Base-by-base conservation (phyloP, 1,140 invertebrate species). In the Eriocheir sinensis region DNA sequence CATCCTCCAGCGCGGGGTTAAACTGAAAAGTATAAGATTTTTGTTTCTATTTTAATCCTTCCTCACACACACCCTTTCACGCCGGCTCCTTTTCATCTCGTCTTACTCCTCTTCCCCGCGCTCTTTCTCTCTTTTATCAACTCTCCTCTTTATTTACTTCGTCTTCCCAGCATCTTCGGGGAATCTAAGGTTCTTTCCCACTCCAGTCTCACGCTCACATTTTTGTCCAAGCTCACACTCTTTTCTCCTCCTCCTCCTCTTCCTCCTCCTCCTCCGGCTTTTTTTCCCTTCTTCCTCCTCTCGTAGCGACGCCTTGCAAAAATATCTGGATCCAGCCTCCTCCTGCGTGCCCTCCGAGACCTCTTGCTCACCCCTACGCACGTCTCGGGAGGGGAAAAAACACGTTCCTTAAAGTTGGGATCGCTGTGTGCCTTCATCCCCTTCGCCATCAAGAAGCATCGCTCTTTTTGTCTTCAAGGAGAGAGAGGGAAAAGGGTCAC, bases 51-150 rank as follows among this genome's bases (percentile, higher is more conserved):
- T 72, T n/a, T 72, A 72, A 72, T 72, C 60, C 60, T n/a, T 72
- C 60, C 60, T 72, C 60, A n/a, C 60, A 72, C 60, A n/a, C 60
- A 72, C 60, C 60, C 21, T 72, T 72, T 72, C 60, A 72, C 60
- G 27, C 60, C 27, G 0, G 0, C 0, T 72, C 60, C 27, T n/a
- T 72, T 72, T 72, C 60, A 72, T 72, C 60, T 72, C 44, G 44
- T 48, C 44, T 48, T 48, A n/a, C n/a, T n/a, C n/a, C n/a, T n/a
- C n/a, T n/a, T n/a, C n/a, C n/a, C n/a, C n/a, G n/a, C n/a, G n/a
- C n/a, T 48, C 4, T 15, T 48, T 15, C 15, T 48, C 60, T 72
- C 60, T 72, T 72, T 72, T 72, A 72, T 72, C 60, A 72, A 27
- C 0, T 72, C 0, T 72, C 8, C 48, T 53, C 60, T 72, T 72